Base-by-base conservation (phyloP, 2,888 invertebrate species). In the Hirtodrosophila duncani region DNA sequence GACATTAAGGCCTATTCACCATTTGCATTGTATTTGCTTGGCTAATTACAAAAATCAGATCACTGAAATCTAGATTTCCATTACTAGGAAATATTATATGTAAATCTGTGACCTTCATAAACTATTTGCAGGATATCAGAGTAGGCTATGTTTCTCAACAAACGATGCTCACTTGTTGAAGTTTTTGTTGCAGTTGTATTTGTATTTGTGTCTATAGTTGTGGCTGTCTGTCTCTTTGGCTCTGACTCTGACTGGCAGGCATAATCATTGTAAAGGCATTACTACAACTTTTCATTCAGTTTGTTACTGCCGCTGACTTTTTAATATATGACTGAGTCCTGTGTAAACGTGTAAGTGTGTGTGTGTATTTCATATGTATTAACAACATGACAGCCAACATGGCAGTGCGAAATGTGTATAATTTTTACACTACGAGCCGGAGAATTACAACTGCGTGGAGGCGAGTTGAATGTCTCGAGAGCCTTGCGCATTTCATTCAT, bases 211-310 rank as follows among this genome's bases (percentile, higher is more conserved):
- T n/a, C n/a, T n/a, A n/a, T n/a, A n/a, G n/a, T n/a, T n/a, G 31
- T 21, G 39, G 17, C 29, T 41, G 36, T 20, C 31, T 31, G 31
- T 9, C 17, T 13, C 10, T 11, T 11, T 29, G 29, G 13, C 29
- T 11, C 17, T 17, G 29, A 10, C 29, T 20, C 23, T 21, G 41
- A 9, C 10, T 17, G 13, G 27, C 26, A 44, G 55, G 51, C 52
- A 62, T 53, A 71, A 67, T 77, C 68, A 77, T 77, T 75, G 68
- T 64, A 62, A 77, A 59, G 72, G 62, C 68, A 71, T 70, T 67
- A 67, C 64, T 65, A 71, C 61, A 75, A 70, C 71, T 71, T 70
- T 70, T 56, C 71, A 64, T 75, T 67, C 55, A 58, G 57, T 46
- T 58, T 53, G 58, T 48, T 60, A 51, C 39, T 34, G 51, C 59